Evolutionary conservation across 2,888 invertebrate species (phyloP), one percentile per base, ranked within the genome.

Genomic region (Furcula furcula): DNA sequence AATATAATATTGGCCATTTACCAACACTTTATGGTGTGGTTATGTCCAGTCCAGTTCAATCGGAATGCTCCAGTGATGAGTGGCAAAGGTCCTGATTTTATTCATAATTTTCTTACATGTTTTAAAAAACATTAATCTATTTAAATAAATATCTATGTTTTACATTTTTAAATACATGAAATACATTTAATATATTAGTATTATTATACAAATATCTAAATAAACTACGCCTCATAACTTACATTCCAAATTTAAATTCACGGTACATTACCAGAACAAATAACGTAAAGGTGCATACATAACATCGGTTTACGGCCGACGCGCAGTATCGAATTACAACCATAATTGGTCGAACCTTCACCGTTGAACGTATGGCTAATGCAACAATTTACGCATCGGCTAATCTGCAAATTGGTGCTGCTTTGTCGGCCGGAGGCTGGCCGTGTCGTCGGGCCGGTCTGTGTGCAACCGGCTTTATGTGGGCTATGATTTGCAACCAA

Each of bases 381-480:
- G 78, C 80, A 79, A 78, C 80, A 74, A 72, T 84, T 86, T 76
- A 86, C 81, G 86, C 84, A 82, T 79, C 84, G 76, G 62, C 70
- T 80, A 72, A 77, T 81, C 75, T 78, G 76, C 80, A 85, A 86
- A 87, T 87, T 85, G 83, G 79, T 75, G 68, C 65, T 68, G 79
- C 83, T 84, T 83, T 84, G 83, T 79, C 81, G 81, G 76, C 60
- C 34, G 50, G 50, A 48, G 43, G 28, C 59, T 44, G 51, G 55
- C 52, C 65, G 57, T 72, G 69, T 69, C 64, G 67, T 57, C 57
- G 60, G 54, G 43, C 47, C 40, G 44, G 41, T 43, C 36, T 56
- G 56, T 73, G 65, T 66, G 73, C 54, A 60, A 60, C 66, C 58
- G 44, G 52, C 52, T 55, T 59, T 56, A 62, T 46, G 45, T 40